Conservation (phyloP, 2,113 vertebrate species). For the Zapornia atra region DNA sequence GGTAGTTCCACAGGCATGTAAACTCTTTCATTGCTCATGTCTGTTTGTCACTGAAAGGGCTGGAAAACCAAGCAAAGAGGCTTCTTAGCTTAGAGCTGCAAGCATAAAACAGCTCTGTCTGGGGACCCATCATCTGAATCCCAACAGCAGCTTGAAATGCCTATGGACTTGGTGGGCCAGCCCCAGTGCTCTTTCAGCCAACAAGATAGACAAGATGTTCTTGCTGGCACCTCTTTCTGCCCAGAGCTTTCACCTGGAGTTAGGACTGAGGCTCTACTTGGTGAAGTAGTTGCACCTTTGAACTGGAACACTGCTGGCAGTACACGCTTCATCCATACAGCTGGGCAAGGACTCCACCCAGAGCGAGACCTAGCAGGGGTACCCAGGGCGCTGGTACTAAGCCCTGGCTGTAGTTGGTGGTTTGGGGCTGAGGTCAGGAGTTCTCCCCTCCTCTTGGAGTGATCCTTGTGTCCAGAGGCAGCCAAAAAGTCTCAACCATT, state of each 20-base stretch:
- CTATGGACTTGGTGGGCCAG: not conserved
- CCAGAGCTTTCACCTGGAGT: not conserved
- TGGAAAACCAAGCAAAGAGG: not conserved
- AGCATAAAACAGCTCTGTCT: not conserved
- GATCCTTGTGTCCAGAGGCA: not conserved
- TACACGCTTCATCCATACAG: not conserved
- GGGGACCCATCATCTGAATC: not conserved
- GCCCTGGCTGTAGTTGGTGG: rapidly evolving
- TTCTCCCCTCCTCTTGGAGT: not conserved
- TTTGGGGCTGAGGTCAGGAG: not conserved
- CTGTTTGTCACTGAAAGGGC: not conserved
- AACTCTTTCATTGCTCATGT: not conserved
- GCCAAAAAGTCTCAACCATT: not conserved
- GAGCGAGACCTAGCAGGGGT: not conserved
- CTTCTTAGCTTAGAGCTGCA: not conserved
- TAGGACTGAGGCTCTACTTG: not conserved
- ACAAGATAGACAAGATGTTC: not conserved
- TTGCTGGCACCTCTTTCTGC: not conserved
- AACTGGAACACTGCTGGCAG: not conserved
- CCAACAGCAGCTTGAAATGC: not conserved
- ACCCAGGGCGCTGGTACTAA: not conserved
- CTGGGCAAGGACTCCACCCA: not conserved
- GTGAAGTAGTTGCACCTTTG: not conserved
- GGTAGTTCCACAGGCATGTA: rapidly evolving
- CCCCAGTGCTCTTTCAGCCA: not conserved